These are phyloP conservation scores for Ancistrus triradiatus DNA, from an alignment of 2,113 vertebrate genomes.

Conservation along the genomic window DNA sequence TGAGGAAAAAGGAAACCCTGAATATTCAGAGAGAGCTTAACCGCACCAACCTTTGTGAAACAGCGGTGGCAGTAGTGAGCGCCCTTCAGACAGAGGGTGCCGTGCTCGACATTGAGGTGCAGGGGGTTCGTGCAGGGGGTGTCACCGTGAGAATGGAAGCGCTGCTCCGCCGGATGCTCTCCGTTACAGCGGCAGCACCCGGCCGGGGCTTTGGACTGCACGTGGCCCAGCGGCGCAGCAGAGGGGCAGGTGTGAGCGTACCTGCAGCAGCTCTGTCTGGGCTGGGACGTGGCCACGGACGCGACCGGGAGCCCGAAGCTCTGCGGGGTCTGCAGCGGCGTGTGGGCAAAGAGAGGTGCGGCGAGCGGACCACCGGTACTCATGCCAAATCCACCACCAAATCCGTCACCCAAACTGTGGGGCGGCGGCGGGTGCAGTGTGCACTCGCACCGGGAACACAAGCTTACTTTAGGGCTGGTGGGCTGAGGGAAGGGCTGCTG, in stretches of 20 bases:
- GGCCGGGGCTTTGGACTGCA: constrained; percentile 62
- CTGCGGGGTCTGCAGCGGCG: constrained; percentile 26
- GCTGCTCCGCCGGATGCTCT: constrained; percentile 77
- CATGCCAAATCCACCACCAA: constrained; percentile 54
- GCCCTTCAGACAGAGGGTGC: constrained; percentile 80
- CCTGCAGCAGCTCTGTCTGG: constrained; percentile 78
- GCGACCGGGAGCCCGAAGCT: constrained; percentile 42
- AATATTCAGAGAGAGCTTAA: too few relatives aligned
- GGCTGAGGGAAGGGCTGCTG: constrained; percentile 59
- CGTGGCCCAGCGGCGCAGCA: constrained; percentile 48
- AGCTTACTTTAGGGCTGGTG: constrained; percentile 87
- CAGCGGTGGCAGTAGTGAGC: constrained; percentile 86
- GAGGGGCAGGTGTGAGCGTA: constrained; percentile 68
- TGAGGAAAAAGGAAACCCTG: too few relatives aligned
- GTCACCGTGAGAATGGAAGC: constrained; percentile 65
- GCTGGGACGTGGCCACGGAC: constrained; percentile 64
- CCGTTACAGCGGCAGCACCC: constrained; percentile 77
- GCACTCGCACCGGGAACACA: constrained; percentile 76
- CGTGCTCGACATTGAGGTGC: constrained; percentile 81
- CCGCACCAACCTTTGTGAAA: constrained; percentile 92
- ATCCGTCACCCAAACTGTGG: constrained; percentile 61
- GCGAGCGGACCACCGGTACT: constrained; percentile 64
- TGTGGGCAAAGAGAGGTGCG: constrained; percentile 63
- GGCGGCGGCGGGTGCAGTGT: constrained; percentile 40
- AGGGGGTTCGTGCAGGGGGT: constrained; percentile 82